phyloP scores from a whole-genome alignment of 2,113 vertebrate species.

The Axis porcinus region DNA sequence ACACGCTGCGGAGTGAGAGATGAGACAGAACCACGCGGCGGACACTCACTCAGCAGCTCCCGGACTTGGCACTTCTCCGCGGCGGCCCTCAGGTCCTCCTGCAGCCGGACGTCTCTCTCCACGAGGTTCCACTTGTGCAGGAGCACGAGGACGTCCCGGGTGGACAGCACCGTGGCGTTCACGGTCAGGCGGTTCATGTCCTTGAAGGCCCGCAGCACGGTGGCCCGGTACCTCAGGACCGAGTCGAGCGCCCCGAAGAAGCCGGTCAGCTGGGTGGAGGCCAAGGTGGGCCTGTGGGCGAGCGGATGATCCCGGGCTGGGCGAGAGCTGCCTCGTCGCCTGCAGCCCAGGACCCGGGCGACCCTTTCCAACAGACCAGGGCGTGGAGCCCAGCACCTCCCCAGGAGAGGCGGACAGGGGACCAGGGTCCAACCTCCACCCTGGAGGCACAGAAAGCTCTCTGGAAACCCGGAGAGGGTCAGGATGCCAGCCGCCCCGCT shows the following conservation, averaged over 20 bases:
- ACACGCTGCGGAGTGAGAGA: background rate
- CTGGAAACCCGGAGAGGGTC: background rate
- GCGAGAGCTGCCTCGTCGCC: background rate
- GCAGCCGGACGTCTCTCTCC: constrained; percentile 74
- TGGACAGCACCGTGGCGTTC: constrained; percentile 80
- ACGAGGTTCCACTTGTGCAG: constrained; percentile 88
- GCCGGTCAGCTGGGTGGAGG: constrained; percentile 74
- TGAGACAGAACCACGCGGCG: rapidly evolving
- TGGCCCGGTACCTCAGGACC: constrained; percentile 83
- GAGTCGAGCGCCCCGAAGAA: constrained; percentile 84
- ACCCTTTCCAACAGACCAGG: rapidly evolving
- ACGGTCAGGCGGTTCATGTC: constrained; percentile 77
- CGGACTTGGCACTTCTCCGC: constrained; percentile 80
- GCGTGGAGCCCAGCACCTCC: rapidly evolving
- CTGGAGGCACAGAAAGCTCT: background rate
- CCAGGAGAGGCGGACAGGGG: background rate
- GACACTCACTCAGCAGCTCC: constrained; percentile 88
- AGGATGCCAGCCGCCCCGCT: rapidly evolving
- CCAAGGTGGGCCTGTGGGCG: constrained; percentile 79
- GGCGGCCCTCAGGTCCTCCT: constrained; percentile 79
- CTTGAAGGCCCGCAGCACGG: constrained; percentile 72
- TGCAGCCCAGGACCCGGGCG: background rate
- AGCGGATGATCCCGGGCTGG: background rate
- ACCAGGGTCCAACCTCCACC: rapidly evolving
- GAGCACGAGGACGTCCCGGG: constrained; percentile 82